Base-by-base conservation (phyloP, 2,888 invertebrate genomes). In the Petrolisthes cinctipes region DNA sequence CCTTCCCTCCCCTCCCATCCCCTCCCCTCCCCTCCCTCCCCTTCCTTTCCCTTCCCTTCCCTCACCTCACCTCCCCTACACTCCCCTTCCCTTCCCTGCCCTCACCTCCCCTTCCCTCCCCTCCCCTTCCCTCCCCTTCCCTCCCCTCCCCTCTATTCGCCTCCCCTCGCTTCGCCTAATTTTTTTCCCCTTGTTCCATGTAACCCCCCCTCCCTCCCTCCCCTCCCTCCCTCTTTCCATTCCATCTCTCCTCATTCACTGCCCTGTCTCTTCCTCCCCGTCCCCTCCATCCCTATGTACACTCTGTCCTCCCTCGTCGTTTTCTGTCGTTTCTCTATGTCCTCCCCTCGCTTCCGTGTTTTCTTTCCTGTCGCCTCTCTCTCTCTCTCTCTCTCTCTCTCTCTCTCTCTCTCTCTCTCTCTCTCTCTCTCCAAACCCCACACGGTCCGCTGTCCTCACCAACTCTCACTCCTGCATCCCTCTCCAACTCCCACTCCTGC, bases 341-440 rank as follows among this genome's bases (percentile, higher is more conserved):
- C 84, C 75, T 75, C 20, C 84, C 75, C 84, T 73, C 83, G n/a
- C 83, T 84, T 76, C 53, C 51, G 75, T 76, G 37, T 53, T 76
- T 20, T 84, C 76, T 76, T 76, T 84, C 61, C 37, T 9, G 5
- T 57, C n/a, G 14, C 17, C 85, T 79, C 79, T 54, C 61, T 80
- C 80, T 80, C 56, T 76, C 75, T 82, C 82, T 82, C 82, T 82
- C 82, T 82, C 61, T 85, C 85, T 76, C 61, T 61, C 61, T 61
- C 61, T 61, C 61, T 61, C 61, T 9, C 61, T 2, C 9, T 75
- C 75, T 83, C 2, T 68, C 9, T 83, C 73, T 83, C 75, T 71
- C 75, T 73, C 68, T 57, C 20, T 54, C n/a, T 82, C 61, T 79
- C 79, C 57, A n/a, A 56, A n/a, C 20, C 61, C 37, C 61, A 20